These are phyloP conservation scores for Silurus meridionalis DNA, from an alignment of 2,113 vertebrate genomes.

Conservation along the genomic window DNA sequence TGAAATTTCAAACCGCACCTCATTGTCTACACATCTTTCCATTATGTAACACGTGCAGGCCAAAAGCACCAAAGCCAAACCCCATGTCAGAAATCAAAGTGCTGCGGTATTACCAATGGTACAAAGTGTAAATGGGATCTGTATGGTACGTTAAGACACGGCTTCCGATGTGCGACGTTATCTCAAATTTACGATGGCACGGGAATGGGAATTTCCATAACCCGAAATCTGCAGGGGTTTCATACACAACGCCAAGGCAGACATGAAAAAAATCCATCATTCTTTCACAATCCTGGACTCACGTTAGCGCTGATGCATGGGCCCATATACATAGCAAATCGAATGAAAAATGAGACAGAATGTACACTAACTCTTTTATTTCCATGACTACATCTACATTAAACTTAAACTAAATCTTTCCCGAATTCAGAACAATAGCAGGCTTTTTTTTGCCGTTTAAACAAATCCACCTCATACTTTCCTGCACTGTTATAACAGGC, in stretches of 20 bases:
- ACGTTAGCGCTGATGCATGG: neutral
- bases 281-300: neutral
- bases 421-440: neutral
- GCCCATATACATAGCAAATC: neutral
- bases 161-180: neutral
- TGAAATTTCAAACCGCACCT: conserved; percentile 56
- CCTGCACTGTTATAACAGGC: neutral
- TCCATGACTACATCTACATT: neutral
- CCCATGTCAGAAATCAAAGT: neutral
- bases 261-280: conserved; percentile 24
- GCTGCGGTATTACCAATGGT: neutral
- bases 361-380: neutral
- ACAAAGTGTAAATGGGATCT: neutral
- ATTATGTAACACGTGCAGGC: conserved; percentile 40
- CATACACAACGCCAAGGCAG: neutral
- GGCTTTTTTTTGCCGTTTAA: neutral
- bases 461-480: neutral
- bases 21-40: conserved; percentile 53
- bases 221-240: neutral
- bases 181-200: conserved; percentile 18
- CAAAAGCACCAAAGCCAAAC: neutral
- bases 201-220: neutral
- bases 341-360: neutral
- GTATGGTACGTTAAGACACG: neutral
- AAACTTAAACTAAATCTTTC: neutral